These are phyloP conservation scores for Lymantria dispar DNA, from an alignment of 2,888 invertebrate genomes.

Conservation along the genomic window DNA sequence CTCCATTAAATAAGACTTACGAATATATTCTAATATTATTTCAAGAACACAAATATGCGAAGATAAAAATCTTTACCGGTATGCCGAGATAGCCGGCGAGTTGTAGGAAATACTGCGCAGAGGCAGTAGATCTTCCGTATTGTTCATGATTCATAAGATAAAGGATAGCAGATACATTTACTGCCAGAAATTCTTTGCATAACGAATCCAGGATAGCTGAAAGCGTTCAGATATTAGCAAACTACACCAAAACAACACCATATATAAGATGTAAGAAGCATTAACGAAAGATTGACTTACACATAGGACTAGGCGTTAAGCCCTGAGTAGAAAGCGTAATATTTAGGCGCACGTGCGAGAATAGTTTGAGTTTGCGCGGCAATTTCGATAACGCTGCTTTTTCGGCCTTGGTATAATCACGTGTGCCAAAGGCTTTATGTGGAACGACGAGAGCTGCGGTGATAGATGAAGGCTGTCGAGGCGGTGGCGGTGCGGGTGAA, in stretches of 20 bases:
- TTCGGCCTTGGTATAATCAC: slow-evolving; percentile 88
- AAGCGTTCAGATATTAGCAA: slow-evolving; percentile 53
- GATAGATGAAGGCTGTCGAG: slow-evolving; percentile 76
- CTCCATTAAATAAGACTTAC: background rate
- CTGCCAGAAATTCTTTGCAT: slow-evolving; percentile 93
- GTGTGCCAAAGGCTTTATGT: slow-evolving; percentile 87
- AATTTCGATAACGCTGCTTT: slow-evolving; percentile 85
- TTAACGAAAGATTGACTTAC: slow-evolving; percentile 70
- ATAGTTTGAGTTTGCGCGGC: slow-evolving; percentile 86
- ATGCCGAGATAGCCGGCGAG: slow-evolving; percentile 96
- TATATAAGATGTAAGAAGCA: background rate
- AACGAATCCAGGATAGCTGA: slow-evolving; percentile 94
- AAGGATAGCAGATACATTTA: slow-evolving; percentile 95
- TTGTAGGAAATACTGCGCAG: slow-evolving; percentile 96
- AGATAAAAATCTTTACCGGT: slow-evolving; percentile 82
- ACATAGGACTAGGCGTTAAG: slow-evolving; percentile 89
- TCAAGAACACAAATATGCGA: slow-evolving; percentile 8
- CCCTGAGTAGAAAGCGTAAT: slow-evolving; percentile 87
- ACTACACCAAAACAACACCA: slow-evolving; percentile 14
- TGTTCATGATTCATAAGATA: slow-evolving; percentile 98
- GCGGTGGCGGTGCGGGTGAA: slow-evolving; percentile 70
- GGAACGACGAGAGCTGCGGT: slow-evolving; percentile 89
- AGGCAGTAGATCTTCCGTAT: slow-evolving; percentile 95
- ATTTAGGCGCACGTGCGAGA: slow-evolving; percentile 87
- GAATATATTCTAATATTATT: background rate